A percentile compares a stretch with the other conserved stretches of the same genome.
Evolutionary conservation across 2,797 vertebrate species (phyloP).

Genomic region (Catamblyrhynchus diadema): DNA sequence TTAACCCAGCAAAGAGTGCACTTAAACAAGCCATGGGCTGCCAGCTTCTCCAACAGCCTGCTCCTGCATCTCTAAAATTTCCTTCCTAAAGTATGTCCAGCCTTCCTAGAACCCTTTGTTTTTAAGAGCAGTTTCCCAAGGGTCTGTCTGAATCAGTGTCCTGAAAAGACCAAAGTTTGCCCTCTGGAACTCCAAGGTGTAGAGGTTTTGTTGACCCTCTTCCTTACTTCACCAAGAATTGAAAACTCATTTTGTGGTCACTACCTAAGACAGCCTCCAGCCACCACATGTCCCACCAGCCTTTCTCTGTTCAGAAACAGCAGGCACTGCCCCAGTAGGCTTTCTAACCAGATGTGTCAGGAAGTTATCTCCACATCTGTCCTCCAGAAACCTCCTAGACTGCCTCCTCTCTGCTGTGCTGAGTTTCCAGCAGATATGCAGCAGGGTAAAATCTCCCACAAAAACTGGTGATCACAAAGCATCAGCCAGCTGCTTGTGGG

Average conservation of each 20-base stretch:
- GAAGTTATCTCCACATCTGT: background rate
- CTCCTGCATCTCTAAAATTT: background rate
- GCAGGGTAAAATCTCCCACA: background rate
- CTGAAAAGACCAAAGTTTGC: background rate
- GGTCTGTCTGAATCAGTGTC: background rate
- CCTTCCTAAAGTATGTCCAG: background rate
- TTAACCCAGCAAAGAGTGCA: background rate
- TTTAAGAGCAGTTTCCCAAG: background rate
- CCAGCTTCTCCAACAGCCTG: background rate
- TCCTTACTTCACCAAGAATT: background rate
- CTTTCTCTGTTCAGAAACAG: background rate
- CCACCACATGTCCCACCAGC: background rate
- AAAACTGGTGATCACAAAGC: background rate
- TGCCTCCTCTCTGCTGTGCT: background rate
- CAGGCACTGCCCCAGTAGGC: background rate
- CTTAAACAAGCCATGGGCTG: background rate
- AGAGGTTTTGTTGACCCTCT: background rate
- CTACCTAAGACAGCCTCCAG: accelerated
- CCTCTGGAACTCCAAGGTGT: background rate
- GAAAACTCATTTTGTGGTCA: background rate
- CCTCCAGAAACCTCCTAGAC: background rate
- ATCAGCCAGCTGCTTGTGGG: background rate
- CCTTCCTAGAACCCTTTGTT: background rate
- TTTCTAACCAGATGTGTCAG: background rate
- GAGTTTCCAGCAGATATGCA: background rate